Base-by-base conservation (phyloP, 1,140 invertebrate species). In the Heliothis subflexa region DNA sequence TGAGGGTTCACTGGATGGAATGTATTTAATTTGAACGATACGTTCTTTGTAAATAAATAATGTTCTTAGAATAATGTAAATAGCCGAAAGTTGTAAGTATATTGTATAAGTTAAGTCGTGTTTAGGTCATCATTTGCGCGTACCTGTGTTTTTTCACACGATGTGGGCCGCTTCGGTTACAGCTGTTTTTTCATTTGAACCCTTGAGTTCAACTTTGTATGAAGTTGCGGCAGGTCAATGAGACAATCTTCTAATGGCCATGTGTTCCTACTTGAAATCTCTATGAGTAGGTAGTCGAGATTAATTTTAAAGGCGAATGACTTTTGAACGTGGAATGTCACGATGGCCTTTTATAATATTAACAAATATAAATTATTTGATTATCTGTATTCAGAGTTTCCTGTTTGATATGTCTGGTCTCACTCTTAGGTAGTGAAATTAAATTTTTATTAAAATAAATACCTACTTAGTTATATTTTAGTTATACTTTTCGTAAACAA, bases 231-330 rank as follows among this genome's bases (percentile, higher is more conserved):
- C 66, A 7, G 59, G 73, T 75, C 55, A 71, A 52, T 61, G 33
- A 72, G 49, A 9, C 16, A 50, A 54, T 54, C 79, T 77, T 71
- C 10, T 54, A 62, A 55, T 52, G 47, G 47, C 64, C 79, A 80
- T 68, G 71, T 80, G 79, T 76, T 70, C 16, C 54, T 66, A 76
- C 73, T 80, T 80, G 66, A 71, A 62, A 71, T 21, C 2, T 9
- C 45, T 33, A 28, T 4, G 61, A 10, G 25, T 57, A 49, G 12
- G 25, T 57, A 49, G 12, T 21, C 47, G 40, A 66, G 28, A 13
- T 25, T 0, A 73, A 4, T 14, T 28, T 61, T 28, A 21, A 50
- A 70, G n/a, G 18, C 18, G 3, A 68, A 16, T 18, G 10, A 64
- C 33, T 12, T 40, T 12, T 40, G 14, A 16, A 33, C 33, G 33